Percentiles rank a stretch among this genome's conserved stretches.
Conservation (phyloP, 2,113 vertebrate genomes). For the Apistogramma diplotaenia region DNA sequence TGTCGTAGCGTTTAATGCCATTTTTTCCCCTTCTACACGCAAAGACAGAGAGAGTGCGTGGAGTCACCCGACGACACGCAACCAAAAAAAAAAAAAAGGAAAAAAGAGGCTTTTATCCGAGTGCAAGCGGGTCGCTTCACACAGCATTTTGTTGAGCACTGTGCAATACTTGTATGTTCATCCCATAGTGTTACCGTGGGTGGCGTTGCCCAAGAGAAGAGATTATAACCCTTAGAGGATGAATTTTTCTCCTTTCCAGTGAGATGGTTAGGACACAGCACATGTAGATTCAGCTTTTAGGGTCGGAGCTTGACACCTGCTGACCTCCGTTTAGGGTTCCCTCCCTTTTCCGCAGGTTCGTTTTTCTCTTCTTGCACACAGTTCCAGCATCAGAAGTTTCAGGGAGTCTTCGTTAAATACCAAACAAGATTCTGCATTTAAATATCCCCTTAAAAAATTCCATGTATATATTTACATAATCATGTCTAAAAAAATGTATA, state of each 20-base stretch:
- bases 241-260: constrained; percentile 50
- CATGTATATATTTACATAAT: constrained; percentile 77
- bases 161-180: constrained; percentile 87
- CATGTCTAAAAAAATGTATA: constrained; percentile 64
- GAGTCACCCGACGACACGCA: constrained; percentile 78
- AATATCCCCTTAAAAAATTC: constrained; percentile 41
- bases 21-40: constrained; percentile 85
- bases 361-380: constrained; percentile 69
- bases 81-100: constrained; percentile 40
- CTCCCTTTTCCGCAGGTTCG: constrained; percentile 45
- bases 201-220: constrained; percentile 34
- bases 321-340: constrained; percentile 58
- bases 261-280: constrained; percentile 74
- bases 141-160: constrained; percentile 94
- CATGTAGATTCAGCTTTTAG: constrained; percentile 68
- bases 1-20: constrained; percentile 88
- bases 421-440: constrained; percentile 43
- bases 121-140: constrained; percentile 77
- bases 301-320: constrained; percentile 49
- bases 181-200: constrained; percentile 69
- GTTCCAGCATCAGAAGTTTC: constrained; percentile 73
- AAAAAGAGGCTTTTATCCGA: constrained; percentile 34
- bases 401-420: constrained; percentile 68
- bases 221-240: constrained; percentile 1
- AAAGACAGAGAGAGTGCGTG: constrained; percentile 68